These are phyloP conservation scores for Gymnoscopelus microlampas DNA, from an alignment of 2,797 vertebrate species.

Conservation along the genomic window DNA sequence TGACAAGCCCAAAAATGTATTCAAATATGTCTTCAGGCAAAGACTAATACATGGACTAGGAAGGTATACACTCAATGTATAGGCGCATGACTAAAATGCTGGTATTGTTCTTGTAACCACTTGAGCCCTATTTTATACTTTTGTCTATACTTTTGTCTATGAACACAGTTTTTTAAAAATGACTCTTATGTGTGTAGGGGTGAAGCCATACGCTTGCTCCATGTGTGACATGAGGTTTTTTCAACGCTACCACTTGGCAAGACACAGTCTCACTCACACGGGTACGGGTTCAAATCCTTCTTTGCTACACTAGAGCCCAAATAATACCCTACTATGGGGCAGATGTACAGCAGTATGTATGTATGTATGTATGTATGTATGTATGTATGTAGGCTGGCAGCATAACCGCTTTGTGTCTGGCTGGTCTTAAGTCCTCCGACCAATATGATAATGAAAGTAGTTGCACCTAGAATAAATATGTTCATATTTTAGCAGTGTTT, in stretches of 20 bases:
- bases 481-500: too few relatives aligned
- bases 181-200: constrained; percentile 73
- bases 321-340: constrained; percentile 33
- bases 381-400: constrained; percentile 6
- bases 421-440: constrained; percentile 7
- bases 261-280: constrained; percentile 87
- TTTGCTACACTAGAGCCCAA: constrained; percentile 33
- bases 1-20: too few relatives aligned
- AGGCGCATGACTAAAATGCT: too few relatives aligned
- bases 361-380: constrained; percentile 18
- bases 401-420: background rate
- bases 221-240: constrained; percentile 90
- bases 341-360: constrained; percentile 1
- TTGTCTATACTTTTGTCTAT: too few relatives aligned
- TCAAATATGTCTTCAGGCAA: too few relatives aligned
- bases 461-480: too few relatives aligned
- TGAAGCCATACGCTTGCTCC: constrained; percentile 88
- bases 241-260: constrained; percentile 89
- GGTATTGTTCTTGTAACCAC: too few relatives aligned
- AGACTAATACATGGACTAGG: too few relatives aligned
- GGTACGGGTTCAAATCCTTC: constrained; percentile 64
- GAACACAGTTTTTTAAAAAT: too few relatives aligned
- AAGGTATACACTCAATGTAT: too few relatives aligned
- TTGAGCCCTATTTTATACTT: too few relatives aligned
- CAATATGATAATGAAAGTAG: background rate